phyloP scores from a whole-genome alignment of 2,113 vertebrate genomes.

The Bombycilla garrulus region DNA sequence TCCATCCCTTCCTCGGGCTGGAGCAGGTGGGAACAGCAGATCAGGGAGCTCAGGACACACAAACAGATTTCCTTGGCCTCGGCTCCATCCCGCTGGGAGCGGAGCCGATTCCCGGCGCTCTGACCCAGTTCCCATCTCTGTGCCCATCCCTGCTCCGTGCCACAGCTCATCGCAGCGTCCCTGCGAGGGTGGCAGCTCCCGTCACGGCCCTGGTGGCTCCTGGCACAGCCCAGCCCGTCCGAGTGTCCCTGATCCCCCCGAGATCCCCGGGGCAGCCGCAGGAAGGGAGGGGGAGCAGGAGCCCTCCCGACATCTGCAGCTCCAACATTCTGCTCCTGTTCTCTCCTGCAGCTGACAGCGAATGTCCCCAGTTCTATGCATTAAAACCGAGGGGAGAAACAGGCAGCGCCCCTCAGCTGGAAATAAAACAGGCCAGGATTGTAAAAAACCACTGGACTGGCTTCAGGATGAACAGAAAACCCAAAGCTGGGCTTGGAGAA shows the following conservation, averaged over 20 bases:
- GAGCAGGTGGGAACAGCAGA: background rate
- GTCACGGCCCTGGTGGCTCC: background rate
- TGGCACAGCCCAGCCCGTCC: background rate
- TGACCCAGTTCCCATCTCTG: background rate
- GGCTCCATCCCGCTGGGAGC: background rate
- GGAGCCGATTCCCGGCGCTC: background rate
- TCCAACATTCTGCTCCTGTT: background rate
- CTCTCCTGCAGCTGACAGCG: background rate
- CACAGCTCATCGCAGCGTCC: background rate
- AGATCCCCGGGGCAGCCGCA: too few relatives aligned
- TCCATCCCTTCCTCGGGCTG: background rate
- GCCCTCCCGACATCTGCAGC: background rate
- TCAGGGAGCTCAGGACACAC: background rate
- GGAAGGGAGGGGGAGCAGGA: background rate
- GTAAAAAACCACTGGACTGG: background rate
- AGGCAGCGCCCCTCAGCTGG: background rate
- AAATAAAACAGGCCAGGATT: background rate
- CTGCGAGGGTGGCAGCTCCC: background rate
- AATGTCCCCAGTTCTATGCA: background rate
- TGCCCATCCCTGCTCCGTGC: rapidly evolving
- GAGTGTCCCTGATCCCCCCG: background rate
- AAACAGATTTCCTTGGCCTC: background rate
- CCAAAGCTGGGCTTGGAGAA: background rate
- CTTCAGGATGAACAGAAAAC: background rate
- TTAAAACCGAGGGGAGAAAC: background rate